These are phyloP conservation scores for Parascotia fuliginaria DNA, from an alignment of 2,888 invertebrate genomes.

Conservation along the genomic window DNA sequence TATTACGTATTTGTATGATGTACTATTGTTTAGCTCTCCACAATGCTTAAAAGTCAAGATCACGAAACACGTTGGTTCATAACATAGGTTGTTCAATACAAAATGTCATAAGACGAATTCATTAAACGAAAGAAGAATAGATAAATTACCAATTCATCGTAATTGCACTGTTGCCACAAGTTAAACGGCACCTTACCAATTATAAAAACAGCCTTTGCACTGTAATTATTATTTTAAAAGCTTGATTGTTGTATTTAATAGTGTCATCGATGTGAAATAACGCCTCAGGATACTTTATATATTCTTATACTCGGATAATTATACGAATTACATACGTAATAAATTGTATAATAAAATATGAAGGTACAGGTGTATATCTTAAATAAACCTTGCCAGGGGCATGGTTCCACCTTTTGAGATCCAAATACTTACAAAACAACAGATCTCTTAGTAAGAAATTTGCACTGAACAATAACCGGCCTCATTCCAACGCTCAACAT, in stretches of 20 bases:
- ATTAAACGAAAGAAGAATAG: not conserved
- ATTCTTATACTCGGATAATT: slow-evolving; percentile 3
- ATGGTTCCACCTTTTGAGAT: slow-evolving; percentile 17
- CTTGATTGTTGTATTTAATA: no score
- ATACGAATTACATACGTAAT: slow-evolving; percentile 5
- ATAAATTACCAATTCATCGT: not conserved
- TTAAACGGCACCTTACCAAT: not conserved
- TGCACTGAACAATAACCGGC: not conserved
- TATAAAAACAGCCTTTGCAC: not conserved
- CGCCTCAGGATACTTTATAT: not conserved
- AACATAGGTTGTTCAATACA: not conserved
- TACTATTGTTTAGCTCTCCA: not conserved
- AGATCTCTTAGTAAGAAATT: not conserved
- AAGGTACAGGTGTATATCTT: not conserved
- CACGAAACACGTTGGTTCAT: not conserved
- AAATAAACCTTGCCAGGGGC: slow-evolving; percentile 29
- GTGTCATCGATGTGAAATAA: slow-evolving; percentile 15
- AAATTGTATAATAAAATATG: not conserved
- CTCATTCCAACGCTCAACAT: not conserved
- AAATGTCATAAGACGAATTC: not conserved
- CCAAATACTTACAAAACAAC: not conserved
- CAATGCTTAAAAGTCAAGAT: not conserved
- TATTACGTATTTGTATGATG: no score
- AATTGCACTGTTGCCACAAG: not conserved
- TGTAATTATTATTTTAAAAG: not conserved